Evolutionary conservation across 1,140 invertebrate species (phyloP).

Genomic region (Drusus annulatus): DNA sequence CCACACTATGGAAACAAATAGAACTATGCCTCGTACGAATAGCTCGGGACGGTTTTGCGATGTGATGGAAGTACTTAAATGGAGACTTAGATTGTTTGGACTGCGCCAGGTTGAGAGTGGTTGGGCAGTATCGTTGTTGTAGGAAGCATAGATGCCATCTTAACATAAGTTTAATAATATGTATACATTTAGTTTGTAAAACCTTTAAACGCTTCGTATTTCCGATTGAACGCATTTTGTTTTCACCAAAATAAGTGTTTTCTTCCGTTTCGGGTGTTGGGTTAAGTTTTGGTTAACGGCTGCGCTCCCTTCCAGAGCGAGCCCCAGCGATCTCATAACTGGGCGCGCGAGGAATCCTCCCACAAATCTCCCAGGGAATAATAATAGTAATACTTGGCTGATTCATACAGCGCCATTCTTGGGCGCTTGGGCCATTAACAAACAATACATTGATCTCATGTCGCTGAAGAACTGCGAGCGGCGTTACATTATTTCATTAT

Average conservation of each 20-base stretch:
- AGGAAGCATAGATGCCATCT: constrained; percentile 44
- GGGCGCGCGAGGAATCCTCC: too few species aligned
- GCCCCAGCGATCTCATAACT: background rate
- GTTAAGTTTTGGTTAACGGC: constrained; percentile 23
- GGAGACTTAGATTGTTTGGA: constrained; percentile 35
- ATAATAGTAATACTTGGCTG: too few species aligned
- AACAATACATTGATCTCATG: constrained; percentile 42
- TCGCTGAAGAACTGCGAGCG: constrained; percentile 12
- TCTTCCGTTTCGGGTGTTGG: background rate
- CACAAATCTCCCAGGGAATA: constrained; percentile 23
- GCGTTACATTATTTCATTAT: background rate
- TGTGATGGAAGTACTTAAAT: constrained; percentile 23
- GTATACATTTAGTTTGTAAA: constrained; percentile 37
- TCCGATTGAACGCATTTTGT: constrained; percentile 29
- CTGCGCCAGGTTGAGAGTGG: background rate
- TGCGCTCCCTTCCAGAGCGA: background rate
- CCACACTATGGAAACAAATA: too few species aligned
- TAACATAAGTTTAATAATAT: constrained; percentile 39
- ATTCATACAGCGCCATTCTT: too few species aligned
- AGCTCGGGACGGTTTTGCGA: background rate
- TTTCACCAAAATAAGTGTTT: constrained; percentile 5
- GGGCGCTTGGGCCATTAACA: too few species aligned
- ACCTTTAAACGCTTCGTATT: constrained; percentile 31
- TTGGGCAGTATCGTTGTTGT: constrained; percentile 17
- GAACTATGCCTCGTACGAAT: background rate